A percentile compares a stretch with the other conserved stretches of the same genome.
These are phyloP conservation scores for Trididemnum nubilum DNA, from an alignment of 23 tunicate species.

Conservation along the genomic window DNA sequence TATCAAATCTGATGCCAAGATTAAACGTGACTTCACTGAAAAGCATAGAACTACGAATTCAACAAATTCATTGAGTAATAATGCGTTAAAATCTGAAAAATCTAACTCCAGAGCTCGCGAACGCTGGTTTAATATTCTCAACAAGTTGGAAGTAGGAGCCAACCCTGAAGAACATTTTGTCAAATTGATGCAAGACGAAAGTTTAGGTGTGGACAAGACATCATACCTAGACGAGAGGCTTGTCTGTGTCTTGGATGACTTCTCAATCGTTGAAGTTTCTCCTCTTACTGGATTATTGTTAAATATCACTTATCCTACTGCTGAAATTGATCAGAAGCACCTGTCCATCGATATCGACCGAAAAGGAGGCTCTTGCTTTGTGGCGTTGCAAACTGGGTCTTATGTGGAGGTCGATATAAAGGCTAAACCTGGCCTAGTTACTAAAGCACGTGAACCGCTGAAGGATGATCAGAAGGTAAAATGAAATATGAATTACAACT, in stretches of 20 bases:
- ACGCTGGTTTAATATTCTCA: not conserved
- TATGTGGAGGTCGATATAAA: conserved; percentile 51
- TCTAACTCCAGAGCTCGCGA: not conserved
- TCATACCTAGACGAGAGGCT: conserved; percentile 29
- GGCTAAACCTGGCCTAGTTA: conserved; percentile 57
- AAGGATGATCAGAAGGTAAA: conserved; percentile 34
- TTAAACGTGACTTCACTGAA: too few relatives aligned
- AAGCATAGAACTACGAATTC: not conserved
- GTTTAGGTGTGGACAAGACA: not conserved
- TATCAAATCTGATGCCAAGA: not conserved
- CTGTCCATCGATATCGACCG: conserved; percentile 28
- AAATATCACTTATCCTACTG: conserved; percentile 51
- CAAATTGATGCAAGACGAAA: not conserved
- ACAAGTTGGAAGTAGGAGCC: not conserved
- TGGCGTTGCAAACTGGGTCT: conserved; percentile 31
- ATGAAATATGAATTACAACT: too few relatives aligned
- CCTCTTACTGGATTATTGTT: conserved; percentile 53
- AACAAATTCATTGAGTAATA: too few relatives aligned
- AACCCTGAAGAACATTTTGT: not conserved
- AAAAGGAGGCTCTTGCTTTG: conserved; percentile 36
- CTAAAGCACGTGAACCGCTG: not conserved
- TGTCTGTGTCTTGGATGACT: conserved; percentile 56
- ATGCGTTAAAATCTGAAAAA: not conserved
- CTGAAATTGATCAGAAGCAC: conserved; percentile 29
- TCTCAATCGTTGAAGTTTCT: conserved; percentile 52